Base-by-base conservation (phyloP, 2,888 invertebrate genomes). In the Gryllus longicercus region DNA sequence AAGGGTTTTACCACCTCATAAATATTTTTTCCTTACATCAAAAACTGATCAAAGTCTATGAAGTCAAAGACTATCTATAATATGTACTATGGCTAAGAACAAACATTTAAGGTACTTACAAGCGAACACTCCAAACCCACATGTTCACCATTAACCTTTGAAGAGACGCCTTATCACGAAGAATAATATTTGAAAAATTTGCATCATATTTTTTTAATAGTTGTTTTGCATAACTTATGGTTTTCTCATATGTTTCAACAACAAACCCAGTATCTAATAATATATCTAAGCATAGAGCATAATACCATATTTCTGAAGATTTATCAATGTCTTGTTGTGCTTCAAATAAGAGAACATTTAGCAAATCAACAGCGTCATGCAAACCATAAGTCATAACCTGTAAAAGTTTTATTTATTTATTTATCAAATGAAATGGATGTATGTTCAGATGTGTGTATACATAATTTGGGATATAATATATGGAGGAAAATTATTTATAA, bases 151-250 rank as follows among this genome's bases (percentile, higher is more conserved):
- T 5, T n/a, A 63, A 63, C n/a, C 63, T 14, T 63, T 63, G 14
- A 18, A 63, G 16, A 18, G 63, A 63, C 4, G 63, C 63, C 12
- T 63, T 63, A 8, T 63, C 63, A 18, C 63, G 14, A n/a, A 18
- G n/a, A 63, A 63, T n/a, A 63, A 63, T 63, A 63, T 63, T 63
- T 63, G n/a, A n/a, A 63, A 63, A 63, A 18, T 63, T 63, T 63
- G 14, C 63, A 14, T 63, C n/a, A 8, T 63, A n/a, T 63, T 14
- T n/a, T 18, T 63, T 63, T 18, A 63, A 63, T 14, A 63, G 63
- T 63, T 63, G 63, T 63, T 63, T 14, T 14, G 16, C 14, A 63
- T 63, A 63, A 3, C 4, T 3, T 18, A 63, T 63, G n/a, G 16
- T 18, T 14, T 14, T 16, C 16, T 63, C 5, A 63, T 14, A 14